These are phyloP conservation scores for Apostichopus leukothele DNA, from an alignment of 53 echinoderm and acorn worm species.

Conservation along the genomic window DNA sequence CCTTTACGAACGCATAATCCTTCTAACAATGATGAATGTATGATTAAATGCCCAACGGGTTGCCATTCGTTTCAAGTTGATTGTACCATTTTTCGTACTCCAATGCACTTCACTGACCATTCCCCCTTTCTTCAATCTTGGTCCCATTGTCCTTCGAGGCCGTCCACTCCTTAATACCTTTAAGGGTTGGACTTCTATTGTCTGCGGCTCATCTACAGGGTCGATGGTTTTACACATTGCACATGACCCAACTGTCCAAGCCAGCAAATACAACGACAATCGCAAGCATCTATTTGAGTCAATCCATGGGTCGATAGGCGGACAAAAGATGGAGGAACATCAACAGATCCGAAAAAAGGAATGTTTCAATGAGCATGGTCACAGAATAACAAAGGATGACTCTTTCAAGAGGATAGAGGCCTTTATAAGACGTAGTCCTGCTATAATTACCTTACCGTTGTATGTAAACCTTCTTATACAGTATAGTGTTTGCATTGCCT, in stretches of 20 bases:
- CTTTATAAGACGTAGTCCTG: neutral
- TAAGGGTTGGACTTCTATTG: neutral
- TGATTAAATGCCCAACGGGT: neutral
- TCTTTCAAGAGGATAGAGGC: neutral
- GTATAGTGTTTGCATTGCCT: neutral
- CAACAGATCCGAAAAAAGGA: neutral
- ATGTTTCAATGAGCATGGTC: slow-evolving; percentile 19
- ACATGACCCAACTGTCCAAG: slow-evolving; percentile 38
- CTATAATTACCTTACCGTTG: neutral
- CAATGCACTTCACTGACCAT: slow-evolving; percentile 19
- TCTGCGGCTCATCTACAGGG: neutral
- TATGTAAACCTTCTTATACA: neutral
- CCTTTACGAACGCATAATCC: neutral
- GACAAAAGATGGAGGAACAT: neutral
- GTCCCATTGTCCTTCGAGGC: slow-evolving; percentile 10
- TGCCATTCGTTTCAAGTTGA: neutral
- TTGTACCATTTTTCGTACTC: neutral
- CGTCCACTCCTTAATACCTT: slow-evolving; percentile 14
- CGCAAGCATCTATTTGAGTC: neutral
- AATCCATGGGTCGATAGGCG: neutral
- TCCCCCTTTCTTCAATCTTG: neutral
- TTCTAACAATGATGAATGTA: neutral
- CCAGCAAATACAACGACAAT: slow-evolving; percentile 28
- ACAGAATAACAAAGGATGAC: slow-evolving; percentile 4
- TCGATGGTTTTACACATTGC: slow-evolving; percentile 4